These are phyloP conservation scores for Pseudococcus longispinus DNA, from an alignment of 2,888 invertebrate genomes.

Conservation along the genomic window DNA sequence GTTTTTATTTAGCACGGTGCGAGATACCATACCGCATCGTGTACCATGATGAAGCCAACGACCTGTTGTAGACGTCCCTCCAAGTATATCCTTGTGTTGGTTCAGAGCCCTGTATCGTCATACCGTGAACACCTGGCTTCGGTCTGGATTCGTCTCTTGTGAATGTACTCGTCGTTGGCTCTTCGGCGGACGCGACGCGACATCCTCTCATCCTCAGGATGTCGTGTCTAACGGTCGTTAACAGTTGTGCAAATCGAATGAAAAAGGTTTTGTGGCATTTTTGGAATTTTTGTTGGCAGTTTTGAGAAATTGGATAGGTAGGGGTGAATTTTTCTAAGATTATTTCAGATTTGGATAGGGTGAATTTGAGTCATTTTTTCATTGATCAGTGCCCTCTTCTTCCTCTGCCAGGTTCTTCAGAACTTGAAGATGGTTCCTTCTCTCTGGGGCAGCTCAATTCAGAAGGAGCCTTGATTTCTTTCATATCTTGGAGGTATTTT, in stretches of 20 bases:
- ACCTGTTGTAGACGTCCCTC: not conserved
- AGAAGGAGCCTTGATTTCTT: too few relatives aligned
- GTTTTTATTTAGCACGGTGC: not conserved
- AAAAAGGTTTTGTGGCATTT: not conserved
- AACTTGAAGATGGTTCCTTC: too few relatives aligned
- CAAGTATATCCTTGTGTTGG: not conserved
- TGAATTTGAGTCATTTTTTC: too few relatives aligned
- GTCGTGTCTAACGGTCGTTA: not conserved
- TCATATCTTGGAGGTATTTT: too few relatives aligned
- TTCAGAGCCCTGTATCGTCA: slow-evolving; percentile 3
- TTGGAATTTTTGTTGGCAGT: not conserved
- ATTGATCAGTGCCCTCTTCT: too few relatives aligned
- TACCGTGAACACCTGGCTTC: not conserved
- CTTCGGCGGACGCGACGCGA: not conserved
- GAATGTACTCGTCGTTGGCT: not conserved
- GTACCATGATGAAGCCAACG: not conserved
- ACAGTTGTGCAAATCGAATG: not conserved
- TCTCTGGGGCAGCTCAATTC: too few relatives aligned
- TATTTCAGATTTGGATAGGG: too few relatives aligned
- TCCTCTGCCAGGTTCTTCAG: too few relatives aligned
- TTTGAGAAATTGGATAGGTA: not conserved
- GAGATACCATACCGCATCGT: not conserved
- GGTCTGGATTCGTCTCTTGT: not conserved
- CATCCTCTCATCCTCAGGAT: not conserved
- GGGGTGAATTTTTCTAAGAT: too few relatives aligned